Conservation (phyloP, 2,113 vertebrate genomes). For the Cepphus grylle region DNA sequence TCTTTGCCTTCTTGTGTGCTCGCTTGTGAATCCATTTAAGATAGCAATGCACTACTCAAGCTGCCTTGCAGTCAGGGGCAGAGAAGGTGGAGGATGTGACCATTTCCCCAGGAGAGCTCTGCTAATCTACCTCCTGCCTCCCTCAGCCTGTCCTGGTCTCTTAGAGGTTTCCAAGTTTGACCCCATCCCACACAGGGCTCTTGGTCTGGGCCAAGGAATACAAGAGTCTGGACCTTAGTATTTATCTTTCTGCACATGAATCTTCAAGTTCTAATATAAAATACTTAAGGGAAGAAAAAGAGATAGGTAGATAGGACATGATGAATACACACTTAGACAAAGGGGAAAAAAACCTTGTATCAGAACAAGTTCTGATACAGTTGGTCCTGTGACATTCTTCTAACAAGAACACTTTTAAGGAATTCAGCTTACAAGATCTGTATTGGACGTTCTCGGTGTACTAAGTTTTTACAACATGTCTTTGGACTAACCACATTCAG, state of each 20-base stretch:
- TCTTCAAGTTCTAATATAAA: neutral
- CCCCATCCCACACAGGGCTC: neutral
- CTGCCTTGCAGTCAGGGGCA: neutral
- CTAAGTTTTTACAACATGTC: neutral
- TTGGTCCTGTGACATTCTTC: neutral
- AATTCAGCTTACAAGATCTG: neutral
- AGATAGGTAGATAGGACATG: neutral
- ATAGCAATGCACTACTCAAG: rapidly evolving
- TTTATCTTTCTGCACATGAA: neutral
- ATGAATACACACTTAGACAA: neutral
- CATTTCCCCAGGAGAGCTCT: neutral
- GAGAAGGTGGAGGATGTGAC: neutral
- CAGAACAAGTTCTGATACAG: neutral
- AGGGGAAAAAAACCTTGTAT: neutral
- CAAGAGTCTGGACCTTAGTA: neutral
- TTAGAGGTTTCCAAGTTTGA: neutral
- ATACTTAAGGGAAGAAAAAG: neutral
- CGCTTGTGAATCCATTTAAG: neutral
- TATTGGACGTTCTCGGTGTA: neutral
- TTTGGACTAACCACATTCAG: neutral
- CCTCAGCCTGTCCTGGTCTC: neutral
- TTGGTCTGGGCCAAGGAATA: neutral
- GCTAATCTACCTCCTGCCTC: neutral
- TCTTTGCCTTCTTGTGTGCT: neutral
- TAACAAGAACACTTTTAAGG: neutral